Evolutionary conservation across 2,888 invertebrate genomes (phyloP).

Genomic region (Polydrusus tereticollis): DNA sequence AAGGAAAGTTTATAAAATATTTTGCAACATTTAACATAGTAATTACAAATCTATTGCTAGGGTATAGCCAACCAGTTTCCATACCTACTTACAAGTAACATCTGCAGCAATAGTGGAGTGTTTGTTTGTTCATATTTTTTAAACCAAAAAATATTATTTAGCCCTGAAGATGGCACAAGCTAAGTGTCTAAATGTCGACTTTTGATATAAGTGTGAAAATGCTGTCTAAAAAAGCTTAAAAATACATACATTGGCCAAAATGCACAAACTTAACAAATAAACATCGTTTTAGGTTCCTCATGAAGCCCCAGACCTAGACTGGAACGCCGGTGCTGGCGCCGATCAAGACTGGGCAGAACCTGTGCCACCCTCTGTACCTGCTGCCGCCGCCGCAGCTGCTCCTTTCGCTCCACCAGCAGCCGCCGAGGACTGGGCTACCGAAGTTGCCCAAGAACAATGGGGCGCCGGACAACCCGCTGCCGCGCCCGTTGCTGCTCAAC

Average conservation of each 20-base stretch:
- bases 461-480: conserved; percentile 57
- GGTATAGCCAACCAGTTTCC: too few relatives aligned
- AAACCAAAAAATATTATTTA: too few relatives aligned
- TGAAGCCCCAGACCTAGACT: conserved; percentile 69
- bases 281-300: conserved; percentile 51
- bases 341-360: conserved; percentile 69
- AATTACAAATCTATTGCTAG: too few relatives aligned
- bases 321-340: conserved; percentile 71
- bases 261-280: neutral
- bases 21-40: conserved; percentile 26
- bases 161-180: too few relatives aligned
- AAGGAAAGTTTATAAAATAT: conserved; percentile 29
- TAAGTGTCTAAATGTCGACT: too few relatives aligned
- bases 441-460: conserved; percentile 55
- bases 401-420: conserved; percentile 62
- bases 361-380: conserved; percentile 60
- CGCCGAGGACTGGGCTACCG: conserved; percentile 61
- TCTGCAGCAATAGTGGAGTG: too few relatives aligned
- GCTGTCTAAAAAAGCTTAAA: too few relatives aligned
- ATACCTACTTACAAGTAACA: too few relatives aligned
- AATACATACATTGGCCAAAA: too few relatives aligned
- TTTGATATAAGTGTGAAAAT: too few relatives aligned
- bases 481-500: conserved; percentile 62
- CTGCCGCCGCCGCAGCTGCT: conserved; percentile 60
- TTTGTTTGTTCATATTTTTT: too few relatives aligned